Base-by-base conservation (phyloP, 2,888 invertebrate genomes). In the Himalopsyche japonica region DNA sequence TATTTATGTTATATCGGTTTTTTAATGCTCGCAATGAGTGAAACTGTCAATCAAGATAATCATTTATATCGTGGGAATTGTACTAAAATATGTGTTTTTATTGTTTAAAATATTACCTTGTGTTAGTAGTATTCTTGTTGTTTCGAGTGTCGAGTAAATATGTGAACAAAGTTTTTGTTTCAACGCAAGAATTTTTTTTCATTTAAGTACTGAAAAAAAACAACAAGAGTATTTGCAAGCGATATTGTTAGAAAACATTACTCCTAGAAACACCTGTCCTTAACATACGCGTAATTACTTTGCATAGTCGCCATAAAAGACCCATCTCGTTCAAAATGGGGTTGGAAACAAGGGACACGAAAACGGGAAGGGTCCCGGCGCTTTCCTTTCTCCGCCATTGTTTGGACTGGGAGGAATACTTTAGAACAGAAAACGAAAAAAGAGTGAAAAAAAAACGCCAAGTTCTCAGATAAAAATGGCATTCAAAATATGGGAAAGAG, bases 341-440 rank as follows among this genome's bases (percentile, higher is more conserved):
- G 57, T 15, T 57, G 24, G 57, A 57, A 57, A 57, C 57, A 57
- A 57, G 57, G 57, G 57, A 24, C 57, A 57, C 57, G 20, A 24
- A 57, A 20, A 57, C n/a, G 20, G 15, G 57, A 24, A 57, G 57
- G 57, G 57, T 57, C 57, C 57, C 57, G 15, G 43, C 43, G 43
- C 4, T 43, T 43, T 43, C 43, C 43, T 43, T 43, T 49, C 78
- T 47, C 24, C 57, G 82, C 20, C 43, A 79, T 83, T 83, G 77
- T 83, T 80, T 83, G 47, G 79, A 30, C 79, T 32, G 57, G 57
- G 57, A 57, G 43, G 78, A 82, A 77, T 78, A 43, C 78, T 76
- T 47, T 70, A 20, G 49, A 70, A 24, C 64, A 81, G 57, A 49
- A 30, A 81, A 57, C 37, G 64, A 24, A 76, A 57, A 57, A 24